These are phyloP conservation scores for Agelaius phoeniceus DNA, from an alignment of 2,113 vertebrate species.

Conservation along the genomic window DNA sequence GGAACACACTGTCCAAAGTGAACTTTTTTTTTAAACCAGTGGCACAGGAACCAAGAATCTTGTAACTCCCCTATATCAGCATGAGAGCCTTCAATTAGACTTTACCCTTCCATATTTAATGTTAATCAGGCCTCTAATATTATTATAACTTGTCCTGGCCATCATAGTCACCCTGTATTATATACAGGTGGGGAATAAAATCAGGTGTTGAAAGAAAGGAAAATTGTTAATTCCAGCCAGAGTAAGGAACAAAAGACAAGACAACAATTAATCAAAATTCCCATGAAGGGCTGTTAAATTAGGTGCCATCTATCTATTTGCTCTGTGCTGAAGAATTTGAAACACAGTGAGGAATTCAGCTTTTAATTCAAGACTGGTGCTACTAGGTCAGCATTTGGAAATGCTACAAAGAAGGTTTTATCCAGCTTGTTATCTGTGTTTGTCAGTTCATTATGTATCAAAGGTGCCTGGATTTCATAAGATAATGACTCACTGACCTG, in stretches of 20 bases:
- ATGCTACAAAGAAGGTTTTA: constrained; percentile 47
- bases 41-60: neutral
- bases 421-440: constrained; percentile 61
- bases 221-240: constrained; percentile 17
- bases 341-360: constrained; percentile 8
- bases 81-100: neutral
- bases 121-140: neutral
- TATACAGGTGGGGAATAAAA: neutral
- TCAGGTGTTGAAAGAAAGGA: constrained; percentile 57
- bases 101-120: neutral
- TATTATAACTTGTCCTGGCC: neutral
- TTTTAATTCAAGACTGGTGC: constrained; percentile 11
- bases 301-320: neutral
- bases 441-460: constrained; percentile 53
- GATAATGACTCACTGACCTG: constrained; percentile 60
- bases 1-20: neutral
- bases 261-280: constrained; percentile 11
- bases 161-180: neutral
- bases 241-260: constrained; percentile 37
- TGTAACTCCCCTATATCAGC: neutral
- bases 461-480: constrained; percentile 57
- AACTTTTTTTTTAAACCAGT: neutral
- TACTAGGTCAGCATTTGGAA: constrained; percentile 39
- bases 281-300: neutral
- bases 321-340: constrained; percentile 20